Conservation (phyloP, 2,797 vertebrate genomes). For the Holocentrus rufus region DNA sequence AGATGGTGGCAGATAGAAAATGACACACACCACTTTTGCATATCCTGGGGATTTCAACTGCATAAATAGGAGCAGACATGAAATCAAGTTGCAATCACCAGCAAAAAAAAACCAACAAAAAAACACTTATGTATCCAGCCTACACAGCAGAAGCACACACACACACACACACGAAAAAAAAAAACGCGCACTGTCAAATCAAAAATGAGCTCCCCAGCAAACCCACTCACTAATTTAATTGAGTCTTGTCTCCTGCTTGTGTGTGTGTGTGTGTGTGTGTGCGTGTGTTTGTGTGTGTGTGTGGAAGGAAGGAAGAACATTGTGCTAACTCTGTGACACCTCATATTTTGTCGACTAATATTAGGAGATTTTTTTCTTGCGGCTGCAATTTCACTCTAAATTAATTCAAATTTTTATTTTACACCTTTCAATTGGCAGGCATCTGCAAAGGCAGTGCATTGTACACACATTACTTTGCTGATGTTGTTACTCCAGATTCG, state of each 20-base stretch:
- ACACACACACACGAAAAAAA: conserved; percentile 1
- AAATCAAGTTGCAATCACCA: not conserved
- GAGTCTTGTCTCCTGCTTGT: conserved; percentile 21
- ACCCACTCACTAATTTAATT: conserved; percentile 39
- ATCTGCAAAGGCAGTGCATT: not conserved
- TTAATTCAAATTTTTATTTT: not conserved
- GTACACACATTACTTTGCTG: not conserved
- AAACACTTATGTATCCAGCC: conserved; percentile 10
- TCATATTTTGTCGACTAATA: conserved; percentile 12
- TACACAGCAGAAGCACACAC: conserved; percentile 43
- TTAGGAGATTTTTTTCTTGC: not conserved
- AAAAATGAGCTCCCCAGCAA: conserved; percentile 41
- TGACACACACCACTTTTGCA: conserved; percentile 4
- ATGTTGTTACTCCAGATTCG: not conserved
- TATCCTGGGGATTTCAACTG: conserved; percentile 35
- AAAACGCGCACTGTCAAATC: conserved; percentile 42
- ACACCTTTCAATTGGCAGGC: not conserved
- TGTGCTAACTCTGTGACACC: conserved; percentile 6
- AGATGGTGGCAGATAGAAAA: conserved; percentile 62
- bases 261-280: conserved; percentile 6
- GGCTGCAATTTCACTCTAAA: not conserved
- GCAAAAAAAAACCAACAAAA: conserved; percentile 3
- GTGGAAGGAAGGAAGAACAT: not conserved
- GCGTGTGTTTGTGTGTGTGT: not conserved
- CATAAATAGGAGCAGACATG: conserved; percentile 11